Evolutionary conservation across 2,888 invertebrate genomes (phyloP), one percentile per base, ranked within the genome.

Genomic region (Tenodera sinensis): DNA sequence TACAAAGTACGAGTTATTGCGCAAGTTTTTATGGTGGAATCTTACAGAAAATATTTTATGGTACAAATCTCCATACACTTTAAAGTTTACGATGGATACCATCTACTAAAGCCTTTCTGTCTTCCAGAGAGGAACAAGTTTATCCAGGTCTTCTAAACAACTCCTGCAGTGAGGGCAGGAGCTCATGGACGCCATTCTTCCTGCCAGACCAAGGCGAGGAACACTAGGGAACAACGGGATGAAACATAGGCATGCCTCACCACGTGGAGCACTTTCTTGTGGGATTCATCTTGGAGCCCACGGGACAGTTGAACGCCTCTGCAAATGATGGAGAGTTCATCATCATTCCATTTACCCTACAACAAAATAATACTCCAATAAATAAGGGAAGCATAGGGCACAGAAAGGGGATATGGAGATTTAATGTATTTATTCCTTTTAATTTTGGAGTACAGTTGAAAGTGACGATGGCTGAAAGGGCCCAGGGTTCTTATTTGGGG

Each of bases 301-400:
- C 91, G 34, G 93, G 93, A 91, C 94, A 94, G 89, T 93, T 93
- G 92, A 93, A 94, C 82, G 93, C 93, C 89, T 93, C 93, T 14
- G 94, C 92, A 91, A 94, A 94, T 87, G 93, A 93, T 71, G 93
- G 93, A 20, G 94, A 94, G 91, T 94, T 94, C 94, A 94, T 94
- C 93, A 94, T 93, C 91, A 94, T 93, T 85, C 94, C 94, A 91
- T 94, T 94, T 34, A 94, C 93, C 91, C 94, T 94, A 91, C 89
- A 90, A 82, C 9, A 47, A 85, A 54, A 83, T 15, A 83, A 83
- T 34, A 1, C 1, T 34, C 1, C 7, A 42, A 42, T 12, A 42
- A 9, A 42, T 42, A 1, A 3, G 30, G 42, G 42, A 42, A 42
- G 7, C 12, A 2, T 12, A 42, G 42, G 12, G 34, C 12, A 12